Percentiles rank a stretch among this genome's conserved stretches.
Conservation (phyloP, 2,113 vertebrate species). For the Albula goreensis region DNA sequence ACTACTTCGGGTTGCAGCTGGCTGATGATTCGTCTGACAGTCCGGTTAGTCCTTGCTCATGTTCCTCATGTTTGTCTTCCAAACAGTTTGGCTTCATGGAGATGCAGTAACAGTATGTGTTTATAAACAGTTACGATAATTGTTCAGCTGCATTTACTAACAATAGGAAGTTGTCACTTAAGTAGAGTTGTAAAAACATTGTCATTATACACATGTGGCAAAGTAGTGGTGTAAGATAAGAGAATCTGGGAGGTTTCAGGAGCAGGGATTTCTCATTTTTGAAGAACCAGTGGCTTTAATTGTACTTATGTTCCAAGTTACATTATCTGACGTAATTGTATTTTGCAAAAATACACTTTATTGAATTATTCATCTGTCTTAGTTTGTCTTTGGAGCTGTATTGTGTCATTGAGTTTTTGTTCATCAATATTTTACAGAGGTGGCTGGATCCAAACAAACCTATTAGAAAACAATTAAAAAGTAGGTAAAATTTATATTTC, state of each 20-base stretch:
- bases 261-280: not conserved
- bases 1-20: constrained; percentile 97
- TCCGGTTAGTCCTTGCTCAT: constrained; percentile 77
- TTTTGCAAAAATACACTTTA: not conserved
- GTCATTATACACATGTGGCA: too few relatives aligned
- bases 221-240: too few relatives aligned
- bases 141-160: too few relatives aligned
- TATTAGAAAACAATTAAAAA: constrained; percentile 98
- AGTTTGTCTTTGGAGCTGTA: not conserved
- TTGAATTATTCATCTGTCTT: constrained; percentile 30
- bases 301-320: not conserved
- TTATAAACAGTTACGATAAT: too few relatives aligned
- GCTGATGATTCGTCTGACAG: constrained; percentile 89
- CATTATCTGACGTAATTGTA: not conserved
- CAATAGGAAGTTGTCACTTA: too few relatives aligned
- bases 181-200: too few relatives aligned
- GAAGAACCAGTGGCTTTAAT: not conserved
- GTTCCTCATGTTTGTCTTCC: not conserved
- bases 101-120: not conserved
- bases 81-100: not conserved
- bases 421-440: constrained; percentile 80
- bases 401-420: constrained; percentile 14
- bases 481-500: constrained; percentile 73
- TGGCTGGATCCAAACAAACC: constrained; percentile 98
- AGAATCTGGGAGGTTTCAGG: too few relatives aligned